A percentile compares a stretch with the other conserved stretches of the same genome.
phyloP scores from a whole-genome alignment of 1,140 invertebrate species.

The Pectinophora gossypiella region DNA sequence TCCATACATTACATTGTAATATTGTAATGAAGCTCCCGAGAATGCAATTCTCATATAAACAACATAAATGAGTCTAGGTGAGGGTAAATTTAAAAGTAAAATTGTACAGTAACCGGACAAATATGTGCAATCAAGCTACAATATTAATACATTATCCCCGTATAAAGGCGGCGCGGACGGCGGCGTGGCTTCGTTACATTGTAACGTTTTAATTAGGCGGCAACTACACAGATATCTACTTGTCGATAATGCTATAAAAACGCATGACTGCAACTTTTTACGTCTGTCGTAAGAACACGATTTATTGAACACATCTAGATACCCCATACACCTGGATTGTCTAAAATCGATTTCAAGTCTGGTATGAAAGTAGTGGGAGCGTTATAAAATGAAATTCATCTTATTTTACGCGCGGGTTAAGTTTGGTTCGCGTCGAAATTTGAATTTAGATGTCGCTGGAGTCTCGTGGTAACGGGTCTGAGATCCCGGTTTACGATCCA shows the following conservation, averaged over 20 bases:
- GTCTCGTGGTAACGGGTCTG: conserved; percentile 44
- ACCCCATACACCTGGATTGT: too few species aligned
- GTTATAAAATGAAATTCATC: conserved; percentile 46
- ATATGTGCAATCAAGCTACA: too few species aligned
- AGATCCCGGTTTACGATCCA: conserved; percentile 60
- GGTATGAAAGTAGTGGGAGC: conserved; percentile 32
- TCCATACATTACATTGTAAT: too few species aligned
- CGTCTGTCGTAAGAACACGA: neutral
- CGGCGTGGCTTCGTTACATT: conserved; percentile 39
- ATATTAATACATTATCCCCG: too few species aligned
- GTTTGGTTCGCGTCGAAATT: conserved; percentile 42
- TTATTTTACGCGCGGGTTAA: conserved; percentile 29
- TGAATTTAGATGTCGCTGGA: conserved; percentile 58
- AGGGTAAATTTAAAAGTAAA: too few species aligned
- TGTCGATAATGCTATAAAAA: neutral
- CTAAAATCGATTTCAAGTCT: conserved; percentile 13
- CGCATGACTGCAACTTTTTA: neutral
- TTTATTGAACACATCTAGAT: neutral
- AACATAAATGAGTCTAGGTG: too few species aligned
- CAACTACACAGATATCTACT: conserved; percentile 32
- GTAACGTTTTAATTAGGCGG: conserved; percentile 50
- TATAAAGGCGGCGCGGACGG: too few species aligned
- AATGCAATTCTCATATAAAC: too few species aligned
- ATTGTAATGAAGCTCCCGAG: too few species aligned
- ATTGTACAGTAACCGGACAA: too few species aligned